A percentile compares a stretch with the other conserved stretches of the same genome.
Conservation (phyloP, 2,888 invertebrate genomes). For the Noctua janthina region DNA sequence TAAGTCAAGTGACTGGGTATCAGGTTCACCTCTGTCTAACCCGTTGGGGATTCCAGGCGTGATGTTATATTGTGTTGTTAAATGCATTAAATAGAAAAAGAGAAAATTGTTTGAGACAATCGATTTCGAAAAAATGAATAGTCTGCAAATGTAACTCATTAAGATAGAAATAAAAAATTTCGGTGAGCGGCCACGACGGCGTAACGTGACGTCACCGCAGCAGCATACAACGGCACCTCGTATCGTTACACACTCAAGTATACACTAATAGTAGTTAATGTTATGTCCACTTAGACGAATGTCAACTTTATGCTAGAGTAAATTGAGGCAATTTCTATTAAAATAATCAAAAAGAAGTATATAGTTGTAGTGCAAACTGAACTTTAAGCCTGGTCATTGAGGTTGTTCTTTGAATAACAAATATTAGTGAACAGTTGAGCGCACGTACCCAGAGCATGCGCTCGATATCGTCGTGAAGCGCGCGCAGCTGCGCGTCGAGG, state of each 20-base stretch:
- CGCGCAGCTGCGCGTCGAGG: conserved; percentile 21
- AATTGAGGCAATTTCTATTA: not conserved
- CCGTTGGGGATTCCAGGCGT: not conserved
- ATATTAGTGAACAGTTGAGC: not conserved
- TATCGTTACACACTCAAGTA: not conserved
- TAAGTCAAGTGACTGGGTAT: not conserved
- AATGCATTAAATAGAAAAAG: not conserved
- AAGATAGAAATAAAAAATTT: not conserved
- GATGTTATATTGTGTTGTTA: not conserved
- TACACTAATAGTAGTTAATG: not conserved
- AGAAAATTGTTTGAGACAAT: not conserved
- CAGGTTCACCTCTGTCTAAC: not conserved
- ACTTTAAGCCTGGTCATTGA: not conserved
- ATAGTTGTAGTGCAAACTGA: not conserved
- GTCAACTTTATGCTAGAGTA: not conserved
- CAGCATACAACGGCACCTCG: not conserved
- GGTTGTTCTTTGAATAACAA: not conserved
- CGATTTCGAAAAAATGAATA: not conserved
- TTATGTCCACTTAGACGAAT: not conserved
- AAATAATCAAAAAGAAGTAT: not conserved
- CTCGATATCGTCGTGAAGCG: conserved; percentile 35
- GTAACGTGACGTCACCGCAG: not conserved
- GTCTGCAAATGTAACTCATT: not conserved
- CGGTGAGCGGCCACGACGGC: not conserved
- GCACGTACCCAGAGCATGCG: conserved; percentile 36